phyloP scores from a whole-genome alignment of 2,113 vertebrate genomes.

The Lepus americanus region DNA sequence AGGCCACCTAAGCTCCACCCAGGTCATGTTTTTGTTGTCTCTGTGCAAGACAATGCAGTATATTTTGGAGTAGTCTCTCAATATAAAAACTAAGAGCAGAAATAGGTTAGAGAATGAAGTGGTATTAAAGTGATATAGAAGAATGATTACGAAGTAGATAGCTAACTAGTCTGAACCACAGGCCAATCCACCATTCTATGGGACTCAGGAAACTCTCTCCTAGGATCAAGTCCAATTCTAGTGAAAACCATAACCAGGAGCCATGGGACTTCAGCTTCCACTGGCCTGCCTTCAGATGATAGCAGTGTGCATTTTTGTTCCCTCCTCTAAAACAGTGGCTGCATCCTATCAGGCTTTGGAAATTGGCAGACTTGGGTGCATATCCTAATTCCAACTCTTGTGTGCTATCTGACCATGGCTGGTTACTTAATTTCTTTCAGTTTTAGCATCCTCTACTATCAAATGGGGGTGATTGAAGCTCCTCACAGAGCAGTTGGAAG shows the following conservation, averaged over 20 bases:
- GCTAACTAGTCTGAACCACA: background rate
- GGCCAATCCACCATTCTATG: background rate
- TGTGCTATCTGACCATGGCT: background rate
- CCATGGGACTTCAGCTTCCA: background rate
- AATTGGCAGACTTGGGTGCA: background rate
- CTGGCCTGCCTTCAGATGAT: conserved; percentile 1
- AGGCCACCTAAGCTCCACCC: background rate
- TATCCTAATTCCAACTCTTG: background rate
- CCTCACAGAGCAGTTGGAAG: background rate
- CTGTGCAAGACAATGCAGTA: background rate
- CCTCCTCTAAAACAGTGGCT: background rate
- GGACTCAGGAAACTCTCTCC: background rate
- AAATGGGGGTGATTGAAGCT: background rate
- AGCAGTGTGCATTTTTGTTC: background rate
- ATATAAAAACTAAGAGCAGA: conserved; percentile 21
- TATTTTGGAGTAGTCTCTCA: conserved; percentile 23
- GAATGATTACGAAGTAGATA: conserved; percentile 27
- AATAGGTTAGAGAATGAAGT: background rate
- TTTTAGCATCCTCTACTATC: conserved; percentile 53
- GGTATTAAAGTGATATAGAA: conserved; percentile 45
- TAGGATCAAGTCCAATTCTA: conserved; percentile 17
- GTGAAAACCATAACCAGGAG: background rate
- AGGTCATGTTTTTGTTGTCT: background rate
- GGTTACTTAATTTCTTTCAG: conserved; percentile 23
- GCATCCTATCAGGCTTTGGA: conserved; percentile 17